Conservation (phyloP, 2,888 invertebrate species). For the Petrolisthes manimaculis region DNA sequence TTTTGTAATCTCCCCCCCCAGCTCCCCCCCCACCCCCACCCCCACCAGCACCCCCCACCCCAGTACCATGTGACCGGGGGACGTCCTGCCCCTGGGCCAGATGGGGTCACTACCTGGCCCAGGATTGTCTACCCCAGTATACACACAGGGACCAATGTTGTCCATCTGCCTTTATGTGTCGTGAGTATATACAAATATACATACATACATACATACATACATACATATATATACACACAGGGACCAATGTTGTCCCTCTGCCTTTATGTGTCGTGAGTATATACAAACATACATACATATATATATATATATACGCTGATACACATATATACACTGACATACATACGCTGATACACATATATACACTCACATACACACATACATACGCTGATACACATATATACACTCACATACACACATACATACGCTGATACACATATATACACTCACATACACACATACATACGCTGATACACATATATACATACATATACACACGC, state of each 20-base stretch:
- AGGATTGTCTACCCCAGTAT: constrained; percentile 54
- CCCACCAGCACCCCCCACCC: background rate
- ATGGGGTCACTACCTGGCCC: constrained; percentile 52
- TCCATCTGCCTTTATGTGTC: constrained; percentile 53
- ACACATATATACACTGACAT: too few species aligned
- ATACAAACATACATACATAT: background rate
- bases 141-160: constrained; percentile 50
- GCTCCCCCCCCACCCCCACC: constrained; percentile 1
- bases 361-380: too few species aligned
- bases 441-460: too few species aligned
- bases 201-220: background rate
- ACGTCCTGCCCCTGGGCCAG: constrained; percentile 42
- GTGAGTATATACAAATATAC: constrained; percentile 26
- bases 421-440: too few species aligned
- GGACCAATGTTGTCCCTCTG: constrained; percentile 55
- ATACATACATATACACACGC: too few species aligned
- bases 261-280: constrained; percentile 52
- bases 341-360: too few species aligned
- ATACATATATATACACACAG: constrained; percentile 23
- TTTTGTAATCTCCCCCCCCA: constrained; percentile 3
- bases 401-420: too few species aligned
- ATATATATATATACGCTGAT: too few species aligned
- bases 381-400: too few species aligned
- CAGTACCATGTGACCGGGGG: constrained; percentile 17
- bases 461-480: too few species aligned